A percentile compares a stretch with the other conserved stretches of the same genome.
Conservation (phyloP, 2,888 invertebrate species). For the Amphipyra tragopoginis region DNA sequence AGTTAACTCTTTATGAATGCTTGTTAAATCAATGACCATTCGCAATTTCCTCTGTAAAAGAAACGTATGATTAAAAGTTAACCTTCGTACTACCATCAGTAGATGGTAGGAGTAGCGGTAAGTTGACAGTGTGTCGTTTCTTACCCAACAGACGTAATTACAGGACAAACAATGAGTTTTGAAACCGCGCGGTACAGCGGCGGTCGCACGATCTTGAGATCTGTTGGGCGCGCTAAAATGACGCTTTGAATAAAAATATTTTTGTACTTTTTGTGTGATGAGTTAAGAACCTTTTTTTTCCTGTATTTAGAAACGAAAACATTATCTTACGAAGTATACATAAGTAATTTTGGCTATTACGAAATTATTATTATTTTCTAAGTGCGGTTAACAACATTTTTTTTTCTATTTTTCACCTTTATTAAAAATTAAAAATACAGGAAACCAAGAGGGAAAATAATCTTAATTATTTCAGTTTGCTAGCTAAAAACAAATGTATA, state of each 20-base stretch:
- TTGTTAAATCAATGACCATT: slow-evolving; percentile 37
- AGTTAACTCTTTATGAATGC: slow-evolving; percentile 11
- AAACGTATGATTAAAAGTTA: slow-evolving; percentile 4
- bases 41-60: slow-evolving; percentile 1
- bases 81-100: not conserved
- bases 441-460: no score
- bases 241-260: slow-evolving; percentile 15
- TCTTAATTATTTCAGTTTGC: no score
- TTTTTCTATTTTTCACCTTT: no score
- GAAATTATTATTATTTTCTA: no score
- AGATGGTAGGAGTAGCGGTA: slow-evolving; percentile 8
- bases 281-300: no score
- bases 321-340: no score
- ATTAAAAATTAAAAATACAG: no score
- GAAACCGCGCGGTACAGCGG: slow-evolving; percentile 64
- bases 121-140: slow-evolving; percentile 50
- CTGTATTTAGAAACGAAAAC: no score
- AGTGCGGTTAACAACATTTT: no score
- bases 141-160: slow-evolving; percentile 76
- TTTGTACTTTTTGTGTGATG: not conserved
- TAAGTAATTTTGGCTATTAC: no score
- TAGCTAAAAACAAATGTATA: not conserved
- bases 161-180: slow-evolving; percentile 79
- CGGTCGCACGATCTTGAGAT: slow-evolving; percentile 79
- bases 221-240: slow-evolving; percentile 57